phyloP scores from a whole-genome alignment of 2,888 invertebrate genomes.

The Zelleria hepariella region DNA sequence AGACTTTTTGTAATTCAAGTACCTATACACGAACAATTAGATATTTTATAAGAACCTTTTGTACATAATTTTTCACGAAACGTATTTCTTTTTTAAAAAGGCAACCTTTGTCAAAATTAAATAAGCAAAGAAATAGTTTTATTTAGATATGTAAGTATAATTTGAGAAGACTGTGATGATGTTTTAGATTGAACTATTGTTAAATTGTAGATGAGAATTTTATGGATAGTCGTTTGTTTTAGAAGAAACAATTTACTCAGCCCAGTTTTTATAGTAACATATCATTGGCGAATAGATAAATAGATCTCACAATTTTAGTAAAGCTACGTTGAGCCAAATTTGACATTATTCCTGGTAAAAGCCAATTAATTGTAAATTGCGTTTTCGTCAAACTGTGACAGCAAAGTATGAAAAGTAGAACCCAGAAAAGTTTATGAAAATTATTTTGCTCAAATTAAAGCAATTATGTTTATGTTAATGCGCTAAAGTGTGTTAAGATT shows the following conservation, averaged over 20 bases:
- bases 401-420: neutral
- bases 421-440: conserved; percentile 12
- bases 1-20: conserved; percentile 1
- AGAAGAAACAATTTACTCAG: neutral
- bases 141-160: conserved; percentile 18
- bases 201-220: conserved; percentile 31
- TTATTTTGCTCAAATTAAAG: conserved; percentile 56
- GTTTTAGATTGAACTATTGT: conserved; percentile 45
- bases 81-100: conserved; percentile 1
- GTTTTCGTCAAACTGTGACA: neutral
- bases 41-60: conserved; percentile 7
- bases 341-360: neutral
- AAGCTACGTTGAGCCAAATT: conserved; percentile 8
- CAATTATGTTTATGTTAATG: conserved; percentile 27
- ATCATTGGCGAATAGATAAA: neutral
- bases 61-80: conserved; percentile 3
- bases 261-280: conserved; percentile 5
- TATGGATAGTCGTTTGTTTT: conserved; percentile 23
- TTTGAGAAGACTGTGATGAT: conserved; percentile 71
- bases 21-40: conserved; percentile 1
- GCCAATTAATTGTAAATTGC: neutral
- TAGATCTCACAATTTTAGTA: neutral
- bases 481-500: conserved; percentile 1
- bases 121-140: neutral
- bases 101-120: conserved; percentile 1